These are phyloP conservation scores for Fissipunctia ypsillon DNA, from an alignment of 2,888 invertebrate genomes.

Conservation along the genomic window DNA sequence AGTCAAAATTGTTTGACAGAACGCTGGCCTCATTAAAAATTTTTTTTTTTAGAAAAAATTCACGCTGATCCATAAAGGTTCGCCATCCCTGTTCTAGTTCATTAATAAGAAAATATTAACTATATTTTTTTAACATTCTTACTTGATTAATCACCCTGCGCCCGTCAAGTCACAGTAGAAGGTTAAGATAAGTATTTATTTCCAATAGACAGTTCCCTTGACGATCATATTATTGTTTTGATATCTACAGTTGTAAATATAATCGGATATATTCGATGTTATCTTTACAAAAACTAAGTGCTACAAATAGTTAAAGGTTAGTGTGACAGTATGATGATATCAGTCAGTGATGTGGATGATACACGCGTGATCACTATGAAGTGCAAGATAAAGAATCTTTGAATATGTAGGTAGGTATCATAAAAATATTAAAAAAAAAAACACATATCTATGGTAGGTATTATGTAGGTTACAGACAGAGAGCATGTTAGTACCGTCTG, in stretches of 20 bases:
- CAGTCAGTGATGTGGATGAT: slow-evolving; percentile 36
- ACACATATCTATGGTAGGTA: too few relatives aligned
- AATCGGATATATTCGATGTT: slow-evolving; percentile 31
- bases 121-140: neutral
- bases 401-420: too few relatives aligned
- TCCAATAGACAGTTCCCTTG: slow-evolving; percentile 31
- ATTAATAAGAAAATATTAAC: too few relatives aligned
- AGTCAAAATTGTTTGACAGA: too few relatives aligned
- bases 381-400: slow-evolving; percentile 26
- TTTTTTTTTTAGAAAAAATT: too few relatives aligned
- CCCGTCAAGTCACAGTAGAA: neutral
- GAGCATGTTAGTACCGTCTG: too few relatives aligned
- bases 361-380: slow-evolving; percentile 33
- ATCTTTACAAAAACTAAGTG: slow-evolving; percentile 31
- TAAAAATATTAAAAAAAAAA: too few relatives aligned
- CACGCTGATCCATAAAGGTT: too few relatives aligned
- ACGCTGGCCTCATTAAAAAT: too few relatives aligned
- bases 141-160: neutral
- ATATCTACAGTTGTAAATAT: slow-evolving; percentile 34
- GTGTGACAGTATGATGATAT: slow-evolving; percentile 39
- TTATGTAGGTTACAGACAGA: too few relatives aligned
- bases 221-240: slow-evolving; percentile 11
- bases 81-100: too few relatives aligned
- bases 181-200: slow-evolving; percentile 9
- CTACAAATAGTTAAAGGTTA: slow-evolving; percentile 40